phyloP scores from a whole-genome alignment of 2,797 vertebrate species.

The Triplophysa bombifrons region DNA sequence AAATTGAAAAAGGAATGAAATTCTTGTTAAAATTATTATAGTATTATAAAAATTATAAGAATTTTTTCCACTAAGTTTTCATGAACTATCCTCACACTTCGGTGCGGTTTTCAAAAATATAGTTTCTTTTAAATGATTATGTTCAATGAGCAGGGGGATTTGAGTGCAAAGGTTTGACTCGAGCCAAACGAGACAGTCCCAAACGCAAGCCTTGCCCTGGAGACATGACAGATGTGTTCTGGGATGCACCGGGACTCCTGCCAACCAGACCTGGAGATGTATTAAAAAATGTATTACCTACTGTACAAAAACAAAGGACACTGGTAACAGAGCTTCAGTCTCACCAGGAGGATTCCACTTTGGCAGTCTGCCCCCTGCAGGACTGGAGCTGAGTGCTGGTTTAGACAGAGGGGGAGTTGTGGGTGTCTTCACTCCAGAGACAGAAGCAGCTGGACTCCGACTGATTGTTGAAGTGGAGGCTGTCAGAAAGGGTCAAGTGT shows the following conservation, averaged over 20 bases:
- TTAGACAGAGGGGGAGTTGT: slow-evolving; percentile 63
- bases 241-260: slow-evolving; percentile 65
- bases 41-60: neutral
- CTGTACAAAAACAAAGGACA: neutral
- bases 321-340: neutral
- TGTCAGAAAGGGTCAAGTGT: slow-evolving; percentile 46
- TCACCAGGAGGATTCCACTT: slow-evolving; percentile 93
- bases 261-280: slow-evolving; percentile 76
- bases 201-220: slow-evolving; percentile 87
- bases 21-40: slow-evolving; percentile 6
- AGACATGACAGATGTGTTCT: slow-evolving; percentile 71
- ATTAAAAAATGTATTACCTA: neutral
- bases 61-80: neutral
- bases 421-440: slow-evolving; percentile 47
- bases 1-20: neutral
- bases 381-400: slow-evolving; percentile 67
- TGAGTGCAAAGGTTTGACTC: slow-evolving; percentile 91
- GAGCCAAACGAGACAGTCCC: slow-evolving; percentile 87
- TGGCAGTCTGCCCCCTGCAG: slow-evolving; percentile 73
- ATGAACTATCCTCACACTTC: neutral
- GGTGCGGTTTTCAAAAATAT: neutral
- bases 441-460: slow-evolving; percentile 52
- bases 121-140: neutral
- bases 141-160: slow-evolving; percentile 74
- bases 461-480: slow-evolving; percentile 55